Evolutionary conservation across 2,797 vertebrate genomes (phyloP), one percentile per base, ranked within the genome.

Genomic region (Manis crassicaudata): DNA sequence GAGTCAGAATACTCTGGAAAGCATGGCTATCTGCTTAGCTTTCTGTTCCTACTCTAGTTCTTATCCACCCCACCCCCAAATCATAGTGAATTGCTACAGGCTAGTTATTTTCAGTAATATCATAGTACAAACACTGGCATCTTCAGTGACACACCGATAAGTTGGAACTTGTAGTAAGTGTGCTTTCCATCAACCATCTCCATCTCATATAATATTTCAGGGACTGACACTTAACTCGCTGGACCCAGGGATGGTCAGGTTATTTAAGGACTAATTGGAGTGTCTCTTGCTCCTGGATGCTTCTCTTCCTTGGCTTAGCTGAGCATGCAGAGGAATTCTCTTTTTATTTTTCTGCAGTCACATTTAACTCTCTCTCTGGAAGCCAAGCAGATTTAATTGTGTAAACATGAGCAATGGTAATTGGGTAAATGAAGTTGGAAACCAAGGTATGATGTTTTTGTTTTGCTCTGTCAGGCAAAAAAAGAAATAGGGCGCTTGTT

Each of bases 401-500:
- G 68, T 96, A 92, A 85, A 16, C 97, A 98, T 97, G 96, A 97
- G 97, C 97, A 92, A 94, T 97, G 96, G 97, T 97, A 98, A 97
- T 98, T 98, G 97, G 90, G 95, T 97, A 97, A 96, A 97, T 97
- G 75, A 92, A 95, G 35, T 92, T 96, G 92, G 96, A 96, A 97
- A 0, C 88, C 96, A 97, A 98, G 97, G 97, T 98, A 97, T 97
- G 97, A 97, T 98, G 97, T 97, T 96, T 96, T 97, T 97, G 97
- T 97, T 0, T 95, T 79, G 96, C 95, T 97, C 90, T 92, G 72
- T 56, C 94, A 96, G 72, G 84, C 46, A 60, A 20, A 7, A 77
- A 95, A 92, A 95, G 95, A 97, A 96, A 95, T 94, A 95, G 94
- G 90, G 65, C 96, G 68, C 84, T 93, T 98, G 97, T 97, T 97